Conservation (phyloP, 2,113 vertebrate genomes). For the Grammomys surdaster region DNA sequence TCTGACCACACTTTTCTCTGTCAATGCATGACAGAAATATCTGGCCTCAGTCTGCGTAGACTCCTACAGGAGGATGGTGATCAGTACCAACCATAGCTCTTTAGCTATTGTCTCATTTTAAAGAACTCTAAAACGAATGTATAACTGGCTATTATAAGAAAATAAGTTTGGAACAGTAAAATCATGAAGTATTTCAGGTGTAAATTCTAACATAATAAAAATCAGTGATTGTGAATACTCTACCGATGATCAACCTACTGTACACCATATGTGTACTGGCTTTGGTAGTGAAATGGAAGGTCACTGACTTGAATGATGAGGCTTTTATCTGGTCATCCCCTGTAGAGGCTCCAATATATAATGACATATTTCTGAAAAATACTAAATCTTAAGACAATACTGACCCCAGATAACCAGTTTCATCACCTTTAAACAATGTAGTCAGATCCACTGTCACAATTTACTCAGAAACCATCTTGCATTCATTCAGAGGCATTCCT, state of each 20-base stretch:
- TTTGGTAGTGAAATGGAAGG: background rate
- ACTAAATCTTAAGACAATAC: background rate
- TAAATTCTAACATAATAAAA: background rate
- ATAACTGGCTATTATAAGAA: background rate
- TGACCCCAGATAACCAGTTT: background rate
- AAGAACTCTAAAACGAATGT: background rate
- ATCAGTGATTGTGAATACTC: background rate
- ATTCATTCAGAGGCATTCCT: conserved; percentile 10
- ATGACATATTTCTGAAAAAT: conserved; percentile 25
- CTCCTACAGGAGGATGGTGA: background rate
- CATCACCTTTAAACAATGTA: background rate
- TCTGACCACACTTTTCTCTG: background rate
- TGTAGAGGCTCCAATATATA: background rate
- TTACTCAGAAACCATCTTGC: conserved; percentile 21
- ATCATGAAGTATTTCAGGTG: conserved; percentile 25
- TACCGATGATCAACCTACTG: background rate
- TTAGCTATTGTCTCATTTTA: conserved; percentile 27
- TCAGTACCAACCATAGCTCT: background rate
- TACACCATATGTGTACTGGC: background rate
- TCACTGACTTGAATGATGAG: background rate
- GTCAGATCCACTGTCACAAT: background rate
- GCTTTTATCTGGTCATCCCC: background rate
- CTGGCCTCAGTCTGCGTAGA: background rate
- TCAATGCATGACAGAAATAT: background rate
- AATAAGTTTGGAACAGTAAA: conserved; percentile 44